phyloP scores from a whole-genome alignment of 2,888 invertebrate species.

The Leucophenga montana region DNA sequence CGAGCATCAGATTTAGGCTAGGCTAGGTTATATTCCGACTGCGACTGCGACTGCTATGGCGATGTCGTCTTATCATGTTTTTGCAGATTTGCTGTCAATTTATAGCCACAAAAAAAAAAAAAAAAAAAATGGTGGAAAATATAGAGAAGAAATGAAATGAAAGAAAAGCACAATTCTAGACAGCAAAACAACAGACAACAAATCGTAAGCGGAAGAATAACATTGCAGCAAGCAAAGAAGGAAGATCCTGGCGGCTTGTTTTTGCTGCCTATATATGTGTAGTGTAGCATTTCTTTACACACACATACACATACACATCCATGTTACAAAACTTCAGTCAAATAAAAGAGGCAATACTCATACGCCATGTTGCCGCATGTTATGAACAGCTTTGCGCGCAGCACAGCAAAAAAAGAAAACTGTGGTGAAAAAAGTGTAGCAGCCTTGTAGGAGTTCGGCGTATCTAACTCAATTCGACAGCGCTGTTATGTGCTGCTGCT shows the following conservation, averaged over 20 bases:
- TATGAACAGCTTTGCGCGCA: neutral
- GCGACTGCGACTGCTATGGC: slow-evolving; percentile 51
- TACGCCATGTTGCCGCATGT: neutral
- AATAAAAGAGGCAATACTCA: neutral
- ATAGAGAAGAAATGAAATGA: neutral
- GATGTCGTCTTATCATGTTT: slow-evolving; percentile 62
- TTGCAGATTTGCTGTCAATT: slow-evolving; percentile 66
- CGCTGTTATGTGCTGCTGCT: too few relatives aligned
- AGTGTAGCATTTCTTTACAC: neutral
- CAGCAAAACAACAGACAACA: slow-evolving; percentile 8
- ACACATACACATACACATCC: slow-evolving; percentile 5
- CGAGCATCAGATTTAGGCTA: neutral
- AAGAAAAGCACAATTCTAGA: slow-evolving; percentile 9
- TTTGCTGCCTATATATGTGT: neutral
- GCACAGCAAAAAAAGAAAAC: slow-evolving; percentile 24
- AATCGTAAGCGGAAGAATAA: neutral
- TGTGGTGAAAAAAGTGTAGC: slow-evolving; percentile 35
- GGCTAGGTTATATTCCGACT: neutral
- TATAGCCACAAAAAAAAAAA: slow-evolving; percentile 39
- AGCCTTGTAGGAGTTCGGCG: neutral
- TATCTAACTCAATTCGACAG: too few relatives aligned
- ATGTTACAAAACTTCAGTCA: slow-evolving; percentile 4
- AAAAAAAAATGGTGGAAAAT: slow-evolving; percentile 8
- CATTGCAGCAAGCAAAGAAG: neutral
- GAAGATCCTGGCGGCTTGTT: slow-evolving; percentile 1